Base-by-base conservation (phyloP, 2,797 vertebrate genomes). In the Chaetophractus vellerosus region DNA sequence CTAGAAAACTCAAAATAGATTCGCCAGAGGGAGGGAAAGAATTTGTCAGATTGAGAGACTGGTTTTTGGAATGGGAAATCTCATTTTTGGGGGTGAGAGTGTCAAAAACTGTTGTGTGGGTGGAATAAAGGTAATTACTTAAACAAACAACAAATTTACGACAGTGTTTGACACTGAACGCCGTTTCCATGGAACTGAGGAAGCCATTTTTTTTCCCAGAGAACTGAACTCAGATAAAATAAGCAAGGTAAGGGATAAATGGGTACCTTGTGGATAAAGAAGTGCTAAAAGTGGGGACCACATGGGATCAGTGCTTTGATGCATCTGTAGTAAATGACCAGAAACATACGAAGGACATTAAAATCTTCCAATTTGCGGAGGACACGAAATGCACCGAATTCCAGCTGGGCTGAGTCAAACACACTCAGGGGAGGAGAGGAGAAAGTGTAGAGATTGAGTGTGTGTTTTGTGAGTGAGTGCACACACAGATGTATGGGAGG, bases 101-200 rank as follows among this genome's bases (percentile, higher is more conserved):
- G n/a, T 93, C 45, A 86, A 68, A 57, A 57, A 90, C 88, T 91
- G 83, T 91, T 83, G 31, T n/a, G 16, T 91, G 55, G 26, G 23
- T 66, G 12, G 68, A 45, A 84, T 33, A 64, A 26, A 76, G 71
- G 76, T 84, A 66, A 88, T 82, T 66, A 38, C 33, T 82, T 75
- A 74, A 79, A 71, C 90, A 80, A 45, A 59, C 86, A 94, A 63
- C 76, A 92, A 72, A 86, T 88, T 63, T 90, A 82, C 69, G 93
- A 81, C 78, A 18, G 18, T 63, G 11, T 75, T 92, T 94, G 59
- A 68, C 59, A 80, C 11, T 57, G 86, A 78, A 88, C 81, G 28
- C 86, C 78, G 85, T 93, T 94, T 92, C 85, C 90, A 74, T 86
- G 85, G 79, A 94, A 78, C 55, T 66, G 61, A 76, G 55, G 68